Conservation (phyloP, 2,113 vertebrate species). For the Sceloporus tristichus region DNA sequence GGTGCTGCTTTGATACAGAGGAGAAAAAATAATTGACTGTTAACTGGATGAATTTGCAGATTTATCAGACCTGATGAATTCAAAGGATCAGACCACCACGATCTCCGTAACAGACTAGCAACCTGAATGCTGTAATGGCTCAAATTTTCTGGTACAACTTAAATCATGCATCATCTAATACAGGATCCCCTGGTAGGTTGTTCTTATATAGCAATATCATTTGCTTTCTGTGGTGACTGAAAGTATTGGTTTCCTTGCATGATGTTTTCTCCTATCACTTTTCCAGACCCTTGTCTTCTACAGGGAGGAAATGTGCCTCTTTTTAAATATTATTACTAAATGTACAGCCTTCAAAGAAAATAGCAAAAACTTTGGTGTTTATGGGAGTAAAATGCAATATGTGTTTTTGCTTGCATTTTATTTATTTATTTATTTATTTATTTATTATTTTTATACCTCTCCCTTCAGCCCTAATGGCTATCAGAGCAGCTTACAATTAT, state of each 20-base stretch:
- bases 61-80: not conserved
- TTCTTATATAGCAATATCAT: not conserved
- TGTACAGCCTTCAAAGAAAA: not conserved
- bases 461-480: no score
- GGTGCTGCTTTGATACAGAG: not conserved
- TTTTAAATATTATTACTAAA: not conserved
- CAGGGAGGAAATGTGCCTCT: not conserved
- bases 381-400: not conserved
- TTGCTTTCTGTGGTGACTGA: not conserved
- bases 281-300: not conserved
- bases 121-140: constrained; percentile 58
- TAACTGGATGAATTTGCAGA: constrained; percentile 38
- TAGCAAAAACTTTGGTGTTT: not conserved
- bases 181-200: constrained; percentile 48
- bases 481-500: no score
- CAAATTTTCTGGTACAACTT: not conserved
- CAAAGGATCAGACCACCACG: constrained; percentile 7
- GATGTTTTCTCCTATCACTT: not conserved
- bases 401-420: not conserved
- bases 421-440: no score
- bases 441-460: no score
- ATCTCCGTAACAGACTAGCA: constrained; percentile 20
- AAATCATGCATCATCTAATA: constrained; percentile 30
- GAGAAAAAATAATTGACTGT: not conserved
- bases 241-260: not conserved